A percentile compares a stretch with the other conserved stretches of the same genome.
These are phyloP conservation scores for Deilephila elpenor DNA, from an alignment of 2,888 invertebrate species.

Conservation along the genomic window DNA sequence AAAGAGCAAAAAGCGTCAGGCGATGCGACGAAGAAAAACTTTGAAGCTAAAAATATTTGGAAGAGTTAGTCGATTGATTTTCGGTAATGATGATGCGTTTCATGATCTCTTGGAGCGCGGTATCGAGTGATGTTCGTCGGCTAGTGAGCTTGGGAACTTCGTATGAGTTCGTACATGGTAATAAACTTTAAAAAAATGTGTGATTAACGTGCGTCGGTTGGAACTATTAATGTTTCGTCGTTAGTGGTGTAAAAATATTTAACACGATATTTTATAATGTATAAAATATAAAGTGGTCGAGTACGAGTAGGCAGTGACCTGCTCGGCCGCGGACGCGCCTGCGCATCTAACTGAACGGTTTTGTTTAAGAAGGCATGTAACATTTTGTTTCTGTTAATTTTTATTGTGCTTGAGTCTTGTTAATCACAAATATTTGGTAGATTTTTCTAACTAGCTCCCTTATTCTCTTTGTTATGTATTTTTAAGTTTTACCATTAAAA, in stretches of 20 bases:
- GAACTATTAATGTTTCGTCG: conserved; percentile 17
- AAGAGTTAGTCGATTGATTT: not conserved
- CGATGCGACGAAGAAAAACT: not conserved
- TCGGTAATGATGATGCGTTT: not conserved
- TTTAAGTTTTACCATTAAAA: conserved; percentile 80
- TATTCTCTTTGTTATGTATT: conserved; percentile 82
- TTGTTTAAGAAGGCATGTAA: conserved; percentile 59
- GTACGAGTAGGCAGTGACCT: conserved; percentile 10
- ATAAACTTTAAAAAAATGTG: conserved; percentile 1
- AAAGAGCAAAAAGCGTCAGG: not conserved
- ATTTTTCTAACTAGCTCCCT: conserved; percentile 75
- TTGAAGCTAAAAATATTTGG: not conserved
- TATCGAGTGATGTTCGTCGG: not conserved
- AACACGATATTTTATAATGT: conserved; percentile 15
- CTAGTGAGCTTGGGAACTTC: conserved; percentile 9
- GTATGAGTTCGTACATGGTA: not conserved
- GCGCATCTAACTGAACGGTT: conserved; percentile 41
- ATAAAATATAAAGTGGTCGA: conserved; percentile 34
- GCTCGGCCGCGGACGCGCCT: conserved; percentile 40
- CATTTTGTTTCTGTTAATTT: conserved; percentile 78
- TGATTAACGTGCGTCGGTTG: conserved; percentile 21
- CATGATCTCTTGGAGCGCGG: not conserved
- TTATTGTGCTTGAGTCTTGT: conserved; percentile 78
- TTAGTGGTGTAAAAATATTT: conserved; percentile 21
- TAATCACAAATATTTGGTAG: conserved; percentile 77